Evolutionary conservation across 2,113 vertebrate genomes (phyloP), one percentile per base, ranked within the genome.

Genomic region (Semicossyphus pulcher): DNA sequence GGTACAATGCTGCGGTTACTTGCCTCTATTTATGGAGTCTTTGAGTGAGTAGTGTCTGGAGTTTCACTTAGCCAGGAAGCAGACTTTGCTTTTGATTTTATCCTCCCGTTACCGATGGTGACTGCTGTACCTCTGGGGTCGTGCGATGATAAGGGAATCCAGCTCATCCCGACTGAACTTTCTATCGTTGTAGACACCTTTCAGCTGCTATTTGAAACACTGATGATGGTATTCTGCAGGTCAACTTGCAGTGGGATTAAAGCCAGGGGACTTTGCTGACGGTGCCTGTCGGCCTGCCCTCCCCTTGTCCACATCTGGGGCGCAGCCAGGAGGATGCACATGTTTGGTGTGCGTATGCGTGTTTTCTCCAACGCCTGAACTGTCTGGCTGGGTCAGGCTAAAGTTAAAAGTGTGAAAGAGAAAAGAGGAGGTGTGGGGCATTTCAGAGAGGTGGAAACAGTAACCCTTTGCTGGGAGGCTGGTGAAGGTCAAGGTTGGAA

Each of bases 261-360:
- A 83, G 80, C 61, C 74, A 76, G 0, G 54, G 20, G 60, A 87
- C 53, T 61, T 72, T 90, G 86, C 80, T 83, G 88, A 88, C 45
- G 5, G 2, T 23, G 57, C 53, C 42, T 20, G 14, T 81, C 65
- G 57, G 75, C 66, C 49, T 73, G 47, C 70, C 67, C 56, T 76
- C 34, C 44, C 81, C 72, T 80, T 77, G 66, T 71, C 73, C 66
- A 54, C 57, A 65, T 71, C 76, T 87, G 72, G 57, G 69, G 16
- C 60, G 48, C 52, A 51, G 80, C 67, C 76, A 76, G 60, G 23
- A 56, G 56, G 32, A 42, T 2, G 2, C 3, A 57, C 21, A 52
- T 65, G 73, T 58, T 58, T 28, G 18, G 29, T 67, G 37, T 65
- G n/a, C 26, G 48, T 63, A 10, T 37, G 47, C 39, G 42, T 49